Conservation (phyloP, 2,888 invertebrate species). For the Polia nebulosa region DNA sequence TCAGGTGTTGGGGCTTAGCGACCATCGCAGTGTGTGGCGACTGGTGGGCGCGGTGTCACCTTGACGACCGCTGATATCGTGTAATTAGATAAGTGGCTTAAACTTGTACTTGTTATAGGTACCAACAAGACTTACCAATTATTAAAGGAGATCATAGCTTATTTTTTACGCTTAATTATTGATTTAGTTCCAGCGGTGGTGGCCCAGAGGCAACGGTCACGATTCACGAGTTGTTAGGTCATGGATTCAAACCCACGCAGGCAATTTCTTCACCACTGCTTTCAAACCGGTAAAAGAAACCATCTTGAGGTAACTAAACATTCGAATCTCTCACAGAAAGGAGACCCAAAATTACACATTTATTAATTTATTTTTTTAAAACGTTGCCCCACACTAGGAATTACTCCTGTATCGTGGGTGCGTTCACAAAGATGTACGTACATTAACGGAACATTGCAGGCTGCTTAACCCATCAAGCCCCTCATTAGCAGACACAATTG, state of each 20-base stretch:
- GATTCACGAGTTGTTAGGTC: neutral
- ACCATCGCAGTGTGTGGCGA: slow-evolving; percentile 58
- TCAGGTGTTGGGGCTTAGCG: slow-evolving; percentile 77
- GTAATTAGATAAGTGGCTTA: slow-evolving; percentile 60
- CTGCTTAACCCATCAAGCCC: too few species aligned
- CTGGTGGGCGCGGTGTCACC: slow-evolving; percentile 40
- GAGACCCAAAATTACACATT: too few species aligned
- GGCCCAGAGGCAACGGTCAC: neutral
- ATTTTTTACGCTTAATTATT: neutral
- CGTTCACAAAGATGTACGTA: too few species aligned
- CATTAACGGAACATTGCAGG: neutral
- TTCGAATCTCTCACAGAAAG: too few species aligned
- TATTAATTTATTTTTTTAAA: too few species aligned
- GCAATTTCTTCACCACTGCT: neutral
- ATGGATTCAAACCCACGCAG: neutral
- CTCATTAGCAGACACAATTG: too few species aligned
- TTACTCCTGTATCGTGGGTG: too few species aligned
- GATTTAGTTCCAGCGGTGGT: neutral
- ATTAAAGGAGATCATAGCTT: neutral
- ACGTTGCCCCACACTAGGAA: too few species aligned
- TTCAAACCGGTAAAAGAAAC: neutral
- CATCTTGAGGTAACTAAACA: neutral
- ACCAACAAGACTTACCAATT: neutral
- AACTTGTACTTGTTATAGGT: slow-evolving; percentile 22
- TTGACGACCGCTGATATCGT: slow-evolving; percentile 38